Evolutionary conservation across 2,797 vertebrate species (phyloP), one percentile per base, ranked within the genome.

Genomic region (Chrysocyon brachyurus): DNA sequence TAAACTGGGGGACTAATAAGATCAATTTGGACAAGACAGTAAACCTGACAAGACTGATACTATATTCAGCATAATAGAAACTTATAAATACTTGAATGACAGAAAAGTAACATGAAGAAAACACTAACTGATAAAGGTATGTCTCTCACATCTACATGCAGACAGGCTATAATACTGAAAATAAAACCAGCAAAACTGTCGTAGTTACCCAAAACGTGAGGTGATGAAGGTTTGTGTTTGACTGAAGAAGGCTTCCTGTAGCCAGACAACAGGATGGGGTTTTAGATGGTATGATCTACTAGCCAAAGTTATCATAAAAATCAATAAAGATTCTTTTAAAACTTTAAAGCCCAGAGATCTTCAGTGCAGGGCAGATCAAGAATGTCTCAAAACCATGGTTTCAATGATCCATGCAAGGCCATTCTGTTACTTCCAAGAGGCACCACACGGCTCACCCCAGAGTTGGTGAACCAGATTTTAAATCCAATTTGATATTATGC

Each of bases 31-130:
- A 68, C 36, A 94, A 91, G 57, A 84, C 0, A 14, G 16, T 57
- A 96, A 95, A 96, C 87, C 59, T 52, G 68, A 75, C 52, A 93
- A 75, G 36, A 59, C 0, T 91, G 28, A 87, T 72, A 95, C 78
- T 85, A 96, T 26, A 63, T 90, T 92, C 31, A 94, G 73, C 4
- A 61, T 82, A 79, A 85, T 0, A 83, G 72, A 28, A 85, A 88
- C 85, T 12, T 52, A 36, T 63, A 49, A 91, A 63, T 33, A 92
- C 21, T 46, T 68, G 28, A 61, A 33, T 57, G 87, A 92, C 26
- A 72, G 28, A 83, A 82, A 3, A 21, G 9, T 26, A 82, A 64
- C 12, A 22, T 75, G 46, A 88, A 79, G 21, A 85, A 96, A 70
- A 91, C 68, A 46, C n/a, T 77, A 64, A 56, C 0, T 92, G 28